A percentile compares a stretch with the other conserved stretches of the same genome.
phyloP scores from a whole-genome alignment of 2,113 vertebrate species.

The Aptenodytes patagonicus region DNA sequence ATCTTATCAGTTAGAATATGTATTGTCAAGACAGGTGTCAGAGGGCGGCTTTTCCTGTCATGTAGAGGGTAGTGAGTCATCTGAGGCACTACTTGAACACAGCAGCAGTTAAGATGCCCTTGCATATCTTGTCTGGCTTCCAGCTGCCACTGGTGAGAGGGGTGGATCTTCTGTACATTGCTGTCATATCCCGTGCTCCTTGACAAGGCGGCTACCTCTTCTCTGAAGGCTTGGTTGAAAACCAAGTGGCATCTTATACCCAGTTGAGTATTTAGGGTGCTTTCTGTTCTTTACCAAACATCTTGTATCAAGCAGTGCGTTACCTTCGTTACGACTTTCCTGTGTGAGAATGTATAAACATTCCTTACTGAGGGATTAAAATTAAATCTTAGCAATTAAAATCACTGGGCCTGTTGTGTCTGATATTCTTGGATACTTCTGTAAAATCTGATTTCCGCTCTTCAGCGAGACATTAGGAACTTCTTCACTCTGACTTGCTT shows the following conservation, averaged over 20 bases:
- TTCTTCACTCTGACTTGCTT: not conserved
- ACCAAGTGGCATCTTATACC: not conserved
- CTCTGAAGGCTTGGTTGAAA: not conserved
- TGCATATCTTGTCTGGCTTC: rapidly evolving
- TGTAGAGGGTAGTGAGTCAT: not conserved
- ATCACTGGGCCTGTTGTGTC: not conserved
- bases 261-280: not conserved
- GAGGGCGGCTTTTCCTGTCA: not conserved
- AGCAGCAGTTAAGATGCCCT: not conserved
- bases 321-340: not conserved
- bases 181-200: not conserved
- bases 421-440: not conserved
- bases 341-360: not conserved
- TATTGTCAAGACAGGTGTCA: not conserved
- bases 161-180: rapidly evolving
- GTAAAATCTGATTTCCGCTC: not conserved
- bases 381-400: not conserved
- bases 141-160: not conserved
- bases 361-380: not conserved
- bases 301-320: too few relatives aligned
- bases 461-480: not conserved
- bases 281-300: not conserved
- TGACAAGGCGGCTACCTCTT: not conserved
- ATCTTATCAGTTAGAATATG: not conserved
- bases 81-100: not conserved